phyloP scores from a whole-genome alignment of 1,140 invertebrate genomes.

The Drosophila leontia region DNA sequence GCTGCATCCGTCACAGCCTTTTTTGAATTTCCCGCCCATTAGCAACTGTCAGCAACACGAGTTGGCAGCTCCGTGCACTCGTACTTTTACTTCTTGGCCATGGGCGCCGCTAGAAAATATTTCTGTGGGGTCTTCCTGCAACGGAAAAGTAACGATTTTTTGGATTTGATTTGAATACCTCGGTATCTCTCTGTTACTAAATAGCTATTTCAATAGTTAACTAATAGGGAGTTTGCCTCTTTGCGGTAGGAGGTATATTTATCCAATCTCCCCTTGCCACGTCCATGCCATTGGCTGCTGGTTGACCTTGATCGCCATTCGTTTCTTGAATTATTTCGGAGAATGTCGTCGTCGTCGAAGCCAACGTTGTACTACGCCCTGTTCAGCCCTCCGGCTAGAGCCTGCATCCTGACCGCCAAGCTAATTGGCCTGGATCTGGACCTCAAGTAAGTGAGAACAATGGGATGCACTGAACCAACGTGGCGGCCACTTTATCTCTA shows the following conservation, averaged over 20 bases:
- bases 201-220: neutral
- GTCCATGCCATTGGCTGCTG: constrained; percentile 6
- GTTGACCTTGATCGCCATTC: constrained; percentile 35
- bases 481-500: neutral
- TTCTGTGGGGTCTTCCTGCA: neutral
- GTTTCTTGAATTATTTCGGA: constrained; percentile 16
- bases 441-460: constrained; percentile 67
- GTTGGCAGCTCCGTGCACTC: constrained; percentile 17
- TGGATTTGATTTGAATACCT: too few relatives aligned
- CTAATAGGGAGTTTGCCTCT: too few relatives aligned
- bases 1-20: neutral
- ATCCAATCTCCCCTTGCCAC: neutral
- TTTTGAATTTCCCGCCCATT: constrained; percentile 18
- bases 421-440: constrained; percentile 85
- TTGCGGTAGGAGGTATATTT: neutral
- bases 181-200: neutral
- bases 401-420: constrained; percentile 85
- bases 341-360: constrained; percentile 69
- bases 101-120: neutral
- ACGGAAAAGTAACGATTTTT: neutral
- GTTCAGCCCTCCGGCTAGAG: constrained; percentile 86
- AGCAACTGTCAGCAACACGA: constrained; percentile 8
- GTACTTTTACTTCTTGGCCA: constrained; percentile 11
- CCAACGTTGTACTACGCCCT: constrained; percentile 85
- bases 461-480: too few relatives aligned